Percentiles rank a stretch among this genome's conserved stretches.
Evolutionary conservation across 2,113 vertebrate species (phyloP).

Genomic region (Empidonax alnorum): DNA sequence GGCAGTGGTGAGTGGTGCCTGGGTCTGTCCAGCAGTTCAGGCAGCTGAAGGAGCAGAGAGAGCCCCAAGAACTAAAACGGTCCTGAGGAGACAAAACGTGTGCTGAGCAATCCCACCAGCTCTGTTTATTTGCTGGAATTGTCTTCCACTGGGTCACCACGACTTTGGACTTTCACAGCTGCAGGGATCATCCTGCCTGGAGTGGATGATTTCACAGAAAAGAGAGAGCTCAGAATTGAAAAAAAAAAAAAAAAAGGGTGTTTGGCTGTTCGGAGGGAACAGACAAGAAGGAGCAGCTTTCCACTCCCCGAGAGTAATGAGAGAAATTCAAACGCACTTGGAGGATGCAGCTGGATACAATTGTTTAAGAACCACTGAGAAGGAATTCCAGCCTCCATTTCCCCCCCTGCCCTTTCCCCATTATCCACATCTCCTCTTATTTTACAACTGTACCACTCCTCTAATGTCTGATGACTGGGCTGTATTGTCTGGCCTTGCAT

Average conservation of each 20-base stretch:
- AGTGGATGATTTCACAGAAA: not conserved
- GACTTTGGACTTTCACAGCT: not conserved
- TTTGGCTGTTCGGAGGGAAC: not conserved
- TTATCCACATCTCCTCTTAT: not conserved
- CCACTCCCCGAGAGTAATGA: not conserved
- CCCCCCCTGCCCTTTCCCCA: not conserved
- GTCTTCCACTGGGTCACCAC: not conserved
- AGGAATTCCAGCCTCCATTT: not conserved
- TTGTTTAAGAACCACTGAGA: constrained; percentile 4
- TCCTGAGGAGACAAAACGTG: not conserved
- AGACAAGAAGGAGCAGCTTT: not conserved
- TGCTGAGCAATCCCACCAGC: not conserved
- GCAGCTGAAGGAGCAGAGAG: not conserved
- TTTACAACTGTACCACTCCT: not conserved
- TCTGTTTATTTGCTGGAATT: not conserved
- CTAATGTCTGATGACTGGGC: not conserved
- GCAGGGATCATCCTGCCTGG: not conserved
- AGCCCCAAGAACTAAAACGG: not conserved
- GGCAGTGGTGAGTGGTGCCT: not conserved
- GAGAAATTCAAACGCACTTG: not conserved
- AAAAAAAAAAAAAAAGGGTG: not conserved
- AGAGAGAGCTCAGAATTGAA: not conserved
- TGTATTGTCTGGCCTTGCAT: constrained; percentile 13
- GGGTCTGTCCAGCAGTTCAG: not conserved
- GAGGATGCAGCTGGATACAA: not conserved